These are phyloP conservation scores for Butorides virescens DNA, from an alignment of 2,113 vertebrate genomes.

Conservation along the genomic window DNA sequence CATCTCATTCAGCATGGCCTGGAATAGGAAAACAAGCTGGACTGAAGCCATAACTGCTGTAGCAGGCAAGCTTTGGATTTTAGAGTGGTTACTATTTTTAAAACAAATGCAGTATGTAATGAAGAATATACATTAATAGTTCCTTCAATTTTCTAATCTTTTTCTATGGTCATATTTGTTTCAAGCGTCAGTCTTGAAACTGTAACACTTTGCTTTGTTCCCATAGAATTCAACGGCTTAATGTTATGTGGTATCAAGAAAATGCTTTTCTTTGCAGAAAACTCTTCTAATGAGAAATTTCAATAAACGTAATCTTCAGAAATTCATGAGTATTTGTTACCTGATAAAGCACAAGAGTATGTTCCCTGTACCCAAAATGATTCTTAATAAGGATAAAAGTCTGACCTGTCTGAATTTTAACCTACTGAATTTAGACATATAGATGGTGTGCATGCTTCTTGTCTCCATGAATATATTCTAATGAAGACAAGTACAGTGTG, in stretches of 20 bases:
- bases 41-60: background rate
- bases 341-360: background rate
- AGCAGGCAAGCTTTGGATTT: background rate
- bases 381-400: conserved; percentile 5
- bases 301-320: background rate
- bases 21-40: background rate
- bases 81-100: background rate
- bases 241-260: background rate
- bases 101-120: background rate
- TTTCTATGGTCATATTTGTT: background rate
- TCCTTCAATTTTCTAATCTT: background rate
- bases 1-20: background rate
- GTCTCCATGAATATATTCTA: background rate
- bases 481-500: background rate
- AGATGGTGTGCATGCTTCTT: background rate
- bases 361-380: background rate
- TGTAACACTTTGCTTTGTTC: background rate
- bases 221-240: background rate
- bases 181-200: background rate
- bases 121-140: background rate
- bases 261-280: background rate
- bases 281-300: background rate
- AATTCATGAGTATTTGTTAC: background rate
- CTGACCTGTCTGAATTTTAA: conserved; percentile 1
- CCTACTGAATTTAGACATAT: background rate